A percentile compares a stretch with the other conserved stretches of the same genome.
Evolutionary conservation across 2,888 invertebrate species (phyloP).

Genomic region (Mactromeris polynyma): DNA sequence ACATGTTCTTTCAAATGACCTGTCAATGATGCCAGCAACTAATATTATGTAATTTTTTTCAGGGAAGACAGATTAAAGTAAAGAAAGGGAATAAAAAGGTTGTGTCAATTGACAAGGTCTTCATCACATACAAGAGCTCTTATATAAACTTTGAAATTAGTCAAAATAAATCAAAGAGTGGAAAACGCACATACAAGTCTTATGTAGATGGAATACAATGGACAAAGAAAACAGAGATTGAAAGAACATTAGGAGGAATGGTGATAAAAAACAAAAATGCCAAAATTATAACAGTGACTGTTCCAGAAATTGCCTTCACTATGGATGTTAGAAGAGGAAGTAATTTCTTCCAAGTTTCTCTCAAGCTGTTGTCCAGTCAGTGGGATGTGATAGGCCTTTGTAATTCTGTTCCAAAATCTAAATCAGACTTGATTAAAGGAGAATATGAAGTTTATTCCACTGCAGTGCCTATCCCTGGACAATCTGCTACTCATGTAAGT

Average conservation of each 20-base stretch:
- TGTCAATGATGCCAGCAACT: too few relatives aligned
- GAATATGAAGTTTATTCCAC: constrained; percentile 34
- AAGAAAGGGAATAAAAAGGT: constrained; percentile 25
- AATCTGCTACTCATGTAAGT: constrained; percentile 43
- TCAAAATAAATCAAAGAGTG: constrained; percentile 11
- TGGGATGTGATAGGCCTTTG: constrained; percentile 47
- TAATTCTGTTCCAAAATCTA: constrained; percentile 31
- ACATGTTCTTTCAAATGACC: too few relatives aligned
- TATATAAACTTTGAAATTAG: constrained; percentile 37
- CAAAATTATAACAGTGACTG: constrained; percentile 21
- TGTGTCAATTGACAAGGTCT: constrained; percentile 46
- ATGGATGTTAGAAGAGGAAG: constrained; percentile 33
- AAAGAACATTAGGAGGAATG: constrained; percentile 40
- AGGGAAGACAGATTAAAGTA: constrained; percentile 44
- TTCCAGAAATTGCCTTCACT: constrained; percentile 42
- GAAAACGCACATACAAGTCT: constrained; percentile 18
- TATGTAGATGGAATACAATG: constrained; percentile 35
- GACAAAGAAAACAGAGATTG: constrained; percentile 35
- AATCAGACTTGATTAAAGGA: constrained; percentile 15
- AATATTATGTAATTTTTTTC: background rate
- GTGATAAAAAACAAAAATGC: constrained; percentile 15
- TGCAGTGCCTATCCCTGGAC: background rate
- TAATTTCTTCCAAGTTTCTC: constrained; percentile 29
- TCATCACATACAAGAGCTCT: constrained; percentile 48
- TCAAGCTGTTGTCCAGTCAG: constrained; percentile 19